Conservation (phyloP, 2,797 vertebrate genomes). For the Melanotaenia maccullochi region DNA sequence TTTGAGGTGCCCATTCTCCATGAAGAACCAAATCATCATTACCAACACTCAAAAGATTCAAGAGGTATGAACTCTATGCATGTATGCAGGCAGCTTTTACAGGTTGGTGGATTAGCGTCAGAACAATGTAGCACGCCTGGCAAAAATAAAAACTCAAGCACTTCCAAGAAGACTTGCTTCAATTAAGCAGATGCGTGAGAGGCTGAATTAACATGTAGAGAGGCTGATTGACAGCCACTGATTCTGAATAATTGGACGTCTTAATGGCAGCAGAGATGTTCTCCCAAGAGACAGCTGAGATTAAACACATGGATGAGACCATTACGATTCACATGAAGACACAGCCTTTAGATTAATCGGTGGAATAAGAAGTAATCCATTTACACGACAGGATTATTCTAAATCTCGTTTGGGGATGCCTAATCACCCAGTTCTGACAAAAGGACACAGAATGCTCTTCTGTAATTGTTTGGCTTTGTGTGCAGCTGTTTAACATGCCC, state of each 20-base stretch:
- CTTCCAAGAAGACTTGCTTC: conserved; percentile 6
- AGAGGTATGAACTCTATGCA: conserved; percentile 34
- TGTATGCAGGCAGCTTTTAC: background rate
- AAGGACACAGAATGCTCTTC: conserved; percentile 17
- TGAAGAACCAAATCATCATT: background rate
- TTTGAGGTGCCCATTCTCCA: conserved; percentile 22
- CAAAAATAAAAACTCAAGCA: conserved; percentile 14
- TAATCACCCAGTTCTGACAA: conserved; percentile 28
- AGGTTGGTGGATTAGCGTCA: background rate
- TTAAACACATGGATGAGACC: conserved; percentile 29
- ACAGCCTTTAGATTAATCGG: conserved; percentile 15
- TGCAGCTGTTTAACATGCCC: conserved; percentile 17
- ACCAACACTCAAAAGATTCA: conserved; percentile 16
- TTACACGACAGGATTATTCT: conserved; percentile 46
- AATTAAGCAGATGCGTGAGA: conserved; percentile 10
- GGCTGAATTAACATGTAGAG: conserved; percentile 9
- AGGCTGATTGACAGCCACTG: conserved; percentile 15
- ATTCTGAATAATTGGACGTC: conserved; percentile 34
- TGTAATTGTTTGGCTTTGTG: conserved; percentile 32
- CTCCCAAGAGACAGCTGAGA: conserved; percentile 20
- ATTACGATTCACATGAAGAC: conserved; percentile 45
- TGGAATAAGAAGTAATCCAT: conserved; percentile 42
- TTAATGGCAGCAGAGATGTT: conserved; percentile 20
- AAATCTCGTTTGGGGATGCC: conserved; percentile 17
- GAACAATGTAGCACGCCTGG: conserved; percentile 6